These are phyloP conservation scores for Penaeus monodon DNA, from an alignment of 2,888 invertebrate species.

Conservation along the genomic window DNA sequence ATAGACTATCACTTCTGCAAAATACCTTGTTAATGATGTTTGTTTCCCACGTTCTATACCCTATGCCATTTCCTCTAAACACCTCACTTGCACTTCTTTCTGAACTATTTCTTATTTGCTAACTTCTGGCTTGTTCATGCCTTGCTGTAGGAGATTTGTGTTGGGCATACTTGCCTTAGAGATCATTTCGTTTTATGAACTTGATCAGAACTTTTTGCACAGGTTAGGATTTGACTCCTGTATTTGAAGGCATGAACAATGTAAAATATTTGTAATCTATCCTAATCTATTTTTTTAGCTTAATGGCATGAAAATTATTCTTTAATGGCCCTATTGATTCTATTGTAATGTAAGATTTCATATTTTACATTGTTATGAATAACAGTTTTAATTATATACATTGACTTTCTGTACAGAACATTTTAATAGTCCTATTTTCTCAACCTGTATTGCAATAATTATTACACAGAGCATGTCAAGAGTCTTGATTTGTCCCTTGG, in stretches of 20 bases:
- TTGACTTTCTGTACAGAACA: constrained; percentile 60
- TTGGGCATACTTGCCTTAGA: constrained; percentile 17
- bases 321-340: constrained; percentile 63
- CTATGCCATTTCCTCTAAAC: constrained; percentile 51
- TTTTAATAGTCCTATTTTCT: constrained; percentile 61
- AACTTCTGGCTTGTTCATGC: constrained; percentile 38
- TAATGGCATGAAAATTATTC: constrained; percentile 62
- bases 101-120: constrained; percentile 33
- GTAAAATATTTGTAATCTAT: constrained; percentile 59
- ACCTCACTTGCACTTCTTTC: constrained; percentile 40
- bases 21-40: constrained; percentile 60
- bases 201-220: constrained; percentile 51
- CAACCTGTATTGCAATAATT: constrained; percentile 52
- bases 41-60: constrained; percentile 57
- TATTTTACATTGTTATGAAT: constrained; percentile 64
- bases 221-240: constrained; percentile 32
- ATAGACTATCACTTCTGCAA: constrained; percentile 62
- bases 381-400: constrained; percentile 64
- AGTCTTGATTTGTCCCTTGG: constrained; percentile 51
- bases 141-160: constrained; percentile 35
- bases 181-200: constrained; percentile 59
- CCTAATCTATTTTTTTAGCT: constrained; percentile 62
- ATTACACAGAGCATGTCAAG: constrained; percentile 50
- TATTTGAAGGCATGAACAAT: constrained; percentile 50
- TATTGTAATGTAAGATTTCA: constrained; percentile 63